Conservation (phyloP, 2,113 vertebrate genomes). For the Ceyx melanurus region DNA sequence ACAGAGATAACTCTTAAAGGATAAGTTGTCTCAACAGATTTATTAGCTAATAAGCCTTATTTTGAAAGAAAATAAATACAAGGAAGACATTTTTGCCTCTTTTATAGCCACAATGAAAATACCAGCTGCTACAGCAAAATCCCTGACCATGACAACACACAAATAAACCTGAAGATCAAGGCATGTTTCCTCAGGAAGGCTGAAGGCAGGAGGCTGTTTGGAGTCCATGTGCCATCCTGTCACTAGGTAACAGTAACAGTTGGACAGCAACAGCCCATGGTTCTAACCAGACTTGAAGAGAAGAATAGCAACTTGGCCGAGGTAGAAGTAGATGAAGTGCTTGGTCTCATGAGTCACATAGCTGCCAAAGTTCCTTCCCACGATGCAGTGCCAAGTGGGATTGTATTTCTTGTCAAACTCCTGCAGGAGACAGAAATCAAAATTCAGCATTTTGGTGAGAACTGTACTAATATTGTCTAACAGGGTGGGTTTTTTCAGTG, state of each 20-base stretch:
- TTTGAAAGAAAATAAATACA: constrained; percentile 78
- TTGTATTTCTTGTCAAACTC: constrained; percentile 99
- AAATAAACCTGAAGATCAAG: constrained; percentile 66
- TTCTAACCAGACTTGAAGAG: constrained; percentile 95
- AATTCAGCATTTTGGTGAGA: neutral
- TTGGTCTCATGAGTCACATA: constrained; percentile 98
- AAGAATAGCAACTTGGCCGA: constrained; percentile 97
- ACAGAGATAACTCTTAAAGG: neutral
- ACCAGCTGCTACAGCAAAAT: constrained; percentile 81
- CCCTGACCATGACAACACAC: constrained; percentile 82
- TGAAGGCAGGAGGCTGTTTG: constrained; percentile 71
- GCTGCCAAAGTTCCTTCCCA: constrained; percentile 98
- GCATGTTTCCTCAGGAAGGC: constrained; percentile 72
- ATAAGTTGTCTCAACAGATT: constrained; percentile 64
- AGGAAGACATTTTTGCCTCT: constrained; percentile 70
- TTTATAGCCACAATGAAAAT: constrained; percentile 71
- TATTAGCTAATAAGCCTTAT: constrained; percentile 72
- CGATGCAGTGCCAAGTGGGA: constrained; percentile 98
- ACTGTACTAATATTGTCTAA: neutral
- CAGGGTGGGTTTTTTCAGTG: neutral
- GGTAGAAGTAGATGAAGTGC: constrained; percentile 99
- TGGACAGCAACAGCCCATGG: constrained; percentile 38
- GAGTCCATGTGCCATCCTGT: constrained; percentile 67
- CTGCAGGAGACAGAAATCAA: constrained; percentile 65
- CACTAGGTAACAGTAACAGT: constrained; percentile 13